These are phyloP conservation scores for Mythimna pallens DNA, from an alignment of 2,888 invertebrate genomes.

Conservation along the genomic window DNA sequence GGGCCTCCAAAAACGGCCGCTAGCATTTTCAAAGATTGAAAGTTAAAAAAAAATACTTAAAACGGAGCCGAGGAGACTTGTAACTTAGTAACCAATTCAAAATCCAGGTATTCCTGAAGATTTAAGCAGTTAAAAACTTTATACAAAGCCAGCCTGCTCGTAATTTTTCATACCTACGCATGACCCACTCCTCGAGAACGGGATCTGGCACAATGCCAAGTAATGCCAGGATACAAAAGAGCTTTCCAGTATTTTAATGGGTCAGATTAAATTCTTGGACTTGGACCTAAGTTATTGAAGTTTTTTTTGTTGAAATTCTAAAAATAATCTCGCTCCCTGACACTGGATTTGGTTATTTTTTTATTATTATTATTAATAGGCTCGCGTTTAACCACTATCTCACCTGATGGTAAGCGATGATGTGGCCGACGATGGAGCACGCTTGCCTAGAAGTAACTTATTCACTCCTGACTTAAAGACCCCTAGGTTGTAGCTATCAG, in stretches of 20 bases:
- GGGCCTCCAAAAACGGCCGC: too few relatives aligned
- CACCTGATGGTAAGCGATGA: too few relatives aligned
- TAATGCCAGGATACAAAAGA: slow-evolving; percentile 17
- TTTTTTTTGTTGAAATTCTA: background rate
- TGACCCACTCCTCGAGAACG: slow-evolving; percentile 9
- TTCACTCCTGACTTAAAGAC: too few relatives aligned
- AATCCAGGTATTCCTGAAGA: background rate
- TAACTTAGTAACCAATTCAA: background rate
- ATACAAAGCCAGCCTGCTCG: background rate
- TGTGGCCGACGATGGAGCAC: too few relatives aligned
- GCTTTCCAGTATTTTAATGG: slow-evolving; percentile 19
- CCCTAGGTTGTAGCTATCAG: too few relatives aligned
- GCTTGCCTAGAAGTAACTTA: too few relatives aligned
- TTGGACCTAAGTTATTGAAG: background rate
- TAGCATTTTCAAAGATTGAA: too few relatives aligned
- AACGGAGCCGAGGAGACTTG: background rate
- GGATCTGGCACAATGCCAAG: slow-evolving; percentile 32
- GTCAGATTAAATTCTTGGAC: slow-evolving; percentile 22
- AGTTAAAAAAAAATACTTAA: too few relatives aligned
- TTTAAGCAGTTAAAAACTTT: background rate
- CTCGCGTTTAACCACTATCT: too few relatives aligned
- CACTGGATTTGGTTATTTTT: too few relatives aligned
- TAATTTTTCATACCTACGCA: slow-evolving; percentile 15
- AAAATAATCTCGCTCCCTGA: too few relatives aligned
- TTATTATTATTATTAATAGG: too few relatives aligned